phyloP scores from a whole-genome alignment of 2,797 vertebrate species.

The Poecilia wingei region DNA sequence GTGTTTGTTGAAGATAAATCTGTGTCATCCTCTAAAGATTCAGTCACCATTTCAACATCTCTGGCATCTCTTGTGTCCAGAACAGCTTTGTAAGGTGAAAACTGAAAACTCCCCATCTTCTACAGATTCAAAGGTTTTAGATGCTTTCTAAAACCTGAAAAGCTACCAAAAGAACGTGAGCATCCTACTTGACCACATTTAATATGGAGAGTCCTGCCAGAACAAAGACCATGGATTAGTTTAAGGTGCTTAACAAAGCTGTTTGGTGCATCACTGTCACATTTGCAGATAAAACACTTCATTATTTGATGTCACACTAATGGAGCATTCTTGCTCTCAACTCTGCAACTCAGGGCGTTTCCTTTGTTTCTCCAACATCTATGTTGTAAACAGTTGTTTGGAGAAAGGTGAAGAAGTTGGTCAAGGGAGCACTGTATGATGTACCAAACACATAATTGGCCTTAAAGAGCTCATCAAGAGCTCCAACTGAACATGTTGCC shows the following conservation, averaged over 20 bases:
- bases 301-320: too few species aligned
- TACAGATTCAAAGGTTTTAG: background rate
- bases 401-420: too few species aligned
- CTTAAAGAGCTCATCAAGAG: too few species aligned
- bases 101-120: constrained; percentile 10
- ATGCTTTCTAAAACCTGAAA: background rate
- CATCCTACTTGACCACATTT: background rate
- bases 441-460: too few species aligned
- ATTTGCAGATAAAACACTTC: too few species aligned
- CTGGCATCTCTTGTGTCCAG: background rate
- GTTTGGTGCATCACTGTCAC: too few species aligned
- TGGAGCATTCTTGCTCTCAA: too few species aligned
- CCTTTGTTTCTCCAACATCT: too few species aligned
- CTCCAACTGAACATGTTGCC: too few species aligned
- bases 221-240: background rate
- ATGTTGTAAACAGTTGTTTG: too few species aligned
- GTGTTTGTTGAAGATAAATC: constrained; percentile 18
- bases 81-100: constrained; percentile 6
- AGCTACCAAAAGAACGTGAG: background rate
- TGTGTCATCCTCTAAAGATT: background rate
- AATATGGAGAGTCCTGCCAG: background rate
- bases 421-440: too few species aligned
- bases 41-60: background rate
- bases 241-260: background rate
- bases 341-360: too few species aligned